phyloP scores from a whole-genome alignment of 2,888 invertebrate genomes.

The Cecidostiba fungosa region DNA sequence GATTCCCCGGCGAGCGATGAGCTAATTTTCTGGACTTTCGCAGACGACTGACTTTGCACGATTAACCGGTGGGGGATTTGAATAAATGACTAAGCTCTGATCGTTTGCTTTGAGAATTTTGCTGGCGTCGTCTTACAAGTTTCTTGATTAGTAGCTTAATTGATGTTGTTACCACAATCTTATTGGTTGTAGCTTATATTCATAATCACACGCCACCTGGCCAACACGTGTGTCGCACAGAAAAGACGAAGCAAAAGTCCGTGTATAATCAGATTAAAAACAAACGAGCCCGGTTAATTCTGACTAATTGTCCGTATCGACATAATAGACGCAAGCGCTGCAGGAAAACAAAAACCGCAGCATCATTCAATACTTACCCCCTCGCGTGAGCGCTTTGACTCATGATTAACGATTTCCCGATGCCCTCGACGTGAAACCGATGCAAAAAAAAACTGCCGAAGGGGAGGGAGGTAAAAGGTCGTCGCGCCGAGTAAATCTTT shows the following conservation, averaged over 20 bases:
- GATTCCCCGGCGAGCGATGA: slow-evolving; percentile 42
- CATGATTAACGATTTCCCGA: slow-evolving; percentile 60
- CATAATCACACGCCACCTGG: no score
- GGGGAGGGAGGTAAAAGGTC: slow-evolving; percentile 36
- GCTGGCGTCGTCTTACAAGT: no score
- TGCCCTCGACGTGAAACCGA: slow-evolving; percentile 35
- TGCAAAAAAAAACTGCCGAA: background rate
- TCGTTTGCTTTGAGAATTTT: no score
- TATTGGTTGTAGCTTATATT: no score
- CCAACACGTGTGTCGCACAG: no score
- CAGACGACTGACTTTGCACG: background rate
- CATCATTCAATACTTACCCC: slow-evolving; percentile 35
- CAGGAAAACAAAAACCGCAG: background rate
- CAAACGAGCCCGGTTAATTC: background rate
- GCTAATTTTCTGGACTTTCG: slow-evolving; percentile 50
- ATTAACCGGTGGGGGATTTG: no score
- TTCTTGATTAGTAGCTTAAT: no score
- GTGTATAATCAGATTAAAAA: background rate
- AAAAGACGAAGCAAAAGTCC: background rate
- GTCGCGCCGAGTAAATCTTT: slow-evolving; percentile 65
- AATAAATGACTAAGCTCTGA: no score
- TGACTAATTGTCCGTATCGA: slow-evolving; percentile 24
- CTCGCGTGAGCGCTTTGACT: background rate
- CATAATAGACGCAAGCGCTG: background rate
- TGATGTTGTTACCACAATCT: no score